These are phyloP conservation scores for Paratrypauchen microcephalus DNA, from an alignment of 2,797 vertebrate genomes.

Conservation along the genomic window DNA sequence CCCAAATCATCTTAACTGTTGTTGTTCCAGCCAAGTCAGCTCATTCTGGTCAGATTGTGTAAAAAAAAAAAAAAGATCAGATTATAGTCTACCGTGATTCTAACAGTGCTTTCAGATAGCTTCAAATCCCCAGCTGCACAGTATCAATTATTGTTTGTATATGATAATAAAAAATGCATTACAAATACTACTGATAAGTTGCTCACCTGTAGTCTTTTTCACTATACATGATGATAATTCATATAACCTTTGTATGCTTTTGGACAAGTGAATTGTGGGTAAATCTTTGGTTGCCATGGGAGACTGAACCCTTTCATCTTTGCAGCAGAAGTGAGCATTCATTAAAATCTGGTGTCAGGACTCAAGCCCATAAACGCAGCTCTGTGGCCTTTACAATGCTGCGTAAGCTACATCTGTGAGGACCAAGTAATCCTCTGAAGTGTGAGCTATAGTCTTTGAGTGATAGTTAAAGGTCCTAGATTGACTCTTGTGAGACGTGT, in stretches of 20 bases:
- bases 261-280: constrained; percentile 43
- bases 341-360: constrained; percentile 43
- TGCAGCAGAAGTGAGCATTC: constrained; percentile 32
- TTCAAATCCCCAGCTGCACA: too few relatives aligned
- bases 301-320: constrained; percentile 37
- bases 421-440: constrained; percentile 36
- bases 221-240: constrained; percentile 40
- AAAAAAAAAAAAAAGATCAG: too few relatives aligned
- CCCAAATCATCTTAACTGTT: too few relatives aligned
- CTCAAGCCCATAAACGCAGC: constrained; percentile 45
- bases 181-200: too few relatives aligned
- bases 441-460: constrained; percentile 4
- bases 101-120: too few relatives aligned
- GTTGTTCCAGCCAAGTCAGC: too few relatives aligned
- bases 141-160: too few relatives aligned
- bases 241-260: constrained; percentile 47
- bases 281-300: constrained; percentile 41
- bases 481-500: too few relatives aligned
- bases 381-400: constrained; percentile 40
- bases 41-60: too few relatives aligned
- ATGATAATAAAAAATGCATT: too few relatives aligned
- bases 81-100: too few relatives aligned
- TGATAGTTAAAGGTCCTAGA: too few relatives aligned
- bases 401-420: constrained; percentile 17
- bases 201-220: not conserved